phyloP scores from a whole-genome alignment of 2,888 invertebrate genomes.

The Eupelmus urozonus region DNA sequence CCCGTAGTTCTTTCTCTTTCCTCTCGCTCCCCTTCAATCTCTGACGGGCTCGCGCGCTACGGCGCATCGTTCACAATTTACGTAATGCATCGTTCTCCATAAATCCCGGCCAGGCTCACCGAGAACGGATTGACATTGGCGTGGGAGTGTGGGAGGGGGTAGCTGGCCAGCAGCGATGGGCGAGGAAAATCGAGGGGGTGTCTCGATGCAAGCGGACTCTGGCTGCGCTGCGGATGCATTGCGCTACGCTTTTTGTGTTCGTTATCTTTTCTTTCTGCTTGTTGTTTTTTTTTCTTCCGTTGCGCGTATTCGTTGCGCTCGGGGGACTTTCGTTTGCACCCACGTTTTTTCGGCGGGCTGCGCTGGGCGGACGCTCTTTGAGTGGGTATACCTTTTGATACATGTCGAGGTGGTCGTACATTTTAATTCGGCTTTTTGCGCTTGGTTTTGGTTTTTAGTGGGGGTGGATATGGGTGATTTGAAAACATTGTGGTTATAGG shows the following conservation, averaged over 20 bases:
- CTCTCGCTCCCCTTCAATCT: conserved; percentile 48
- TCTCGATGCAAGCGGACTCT: not conserved
- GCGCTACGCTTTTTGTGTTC: conserved; percentile 49
- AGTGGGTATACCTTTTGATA: conserved; percentile 28
- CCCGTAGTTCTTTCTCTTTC: conserved; percentile 5
- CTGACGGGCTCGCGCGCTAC: conserved; percentile 33
- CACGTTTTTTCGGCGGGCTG: conserved; percentile 17
- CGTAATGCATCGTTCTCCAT: conserved; percentile 71
- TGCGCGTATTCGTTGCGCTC: conserved; percentile 36
- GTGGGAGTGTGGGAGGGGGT: conserved; percentile 38
- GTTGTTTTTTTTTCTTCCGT: conserved; percentile 13
- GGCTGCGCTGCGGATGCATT: conserved; percentile 52
- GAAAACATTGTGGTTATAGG: not conserved
- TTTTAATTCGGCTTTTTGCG: conserved; percentile 51
- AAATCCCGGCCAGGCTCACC: conserved; percentile 67
- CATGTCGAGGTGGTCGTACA: conserved; percentile 49
- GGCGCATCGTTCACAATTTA: conserved; percentile 68
- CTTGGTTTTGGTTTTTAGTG: not conserved
- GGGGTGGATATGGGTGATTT: not conserved
- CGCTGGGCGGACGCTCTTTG: conserved; percentile 1
- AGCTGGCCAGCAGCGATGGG: conserved; percentile 46
- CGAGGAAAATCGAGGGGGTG: conserved; percentile 53
- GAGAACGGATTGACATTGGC: conserved; percentile 66
- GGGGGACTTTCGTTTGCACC: not conserved
- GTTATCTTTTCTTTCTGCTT: conserved; percentile 28